Evolutionary conservation across 2,888 invertebrate genomes (phyloP).

Genomic region (Lampropteryx suffumata): DNA sequence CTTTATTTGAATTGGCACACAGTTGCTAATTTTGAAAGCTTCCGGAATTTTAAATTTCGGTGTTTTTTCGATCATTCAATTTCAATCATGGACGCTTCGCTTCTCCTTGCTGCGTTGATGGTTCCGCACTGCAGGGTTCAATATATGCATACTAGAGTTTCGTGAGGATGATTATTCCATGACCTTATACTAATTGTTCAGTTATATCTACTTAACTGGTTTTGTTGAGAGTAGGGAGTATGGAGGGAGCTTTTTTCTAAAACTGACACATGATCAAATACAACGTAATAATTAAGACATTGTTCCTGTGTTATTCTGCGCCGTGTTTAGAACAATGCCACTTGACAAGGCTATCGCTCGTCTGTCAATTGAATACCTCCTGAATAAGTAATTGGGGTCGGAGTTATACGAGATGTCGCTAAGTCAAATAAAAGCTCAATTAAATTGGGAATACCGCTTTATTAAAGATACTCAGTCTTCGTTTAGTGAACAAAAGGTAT

Average conservation of each 20-base stretch:
- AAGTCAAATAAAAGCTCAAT: slow-evolving; percentile 1
- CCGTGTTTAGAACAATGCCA: slow-evolving; percentile 50
- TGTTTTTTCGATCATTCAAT: no score
- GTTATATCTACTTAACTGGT: no score
- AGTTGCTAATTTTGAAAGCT: no score
- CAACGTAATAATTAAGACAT: slow-evolving; percentile 16
- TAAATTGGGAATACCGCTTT: background rate
- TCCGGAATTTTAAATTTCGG: no score
- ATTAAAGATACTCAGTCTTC: background rate
- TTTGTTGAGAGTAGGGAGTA: no score
- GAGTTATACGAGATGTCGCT: slow-evolving; percentile 26
- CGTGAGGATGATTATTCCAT: no score
- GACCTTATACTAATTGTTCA: no score
- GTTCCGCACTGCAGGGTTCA: no score
- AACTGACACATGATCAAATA: slow-evolving; percentile 17
- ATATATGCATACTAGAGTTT: no score
- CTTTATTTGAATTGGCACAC: no score
- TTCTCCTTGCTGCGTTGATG: no score
- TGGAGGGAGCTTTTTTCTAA: background rate
- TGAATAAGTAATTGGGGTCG: slow-evolving; percentile 65
- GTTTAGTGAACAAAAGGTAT: background rate
- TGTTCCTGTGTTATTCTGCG: slow-evolving; percentile 4
- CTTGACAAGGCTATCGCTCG: slow-evolving; percentile 34
- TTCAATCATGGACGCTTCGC: no score
- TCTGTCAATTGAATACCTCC: slow-evolving; percentile 56